Conservation (phyloP, 1,140 invertebrate genomes). For the Luehdorfia chinensis region DNA sequence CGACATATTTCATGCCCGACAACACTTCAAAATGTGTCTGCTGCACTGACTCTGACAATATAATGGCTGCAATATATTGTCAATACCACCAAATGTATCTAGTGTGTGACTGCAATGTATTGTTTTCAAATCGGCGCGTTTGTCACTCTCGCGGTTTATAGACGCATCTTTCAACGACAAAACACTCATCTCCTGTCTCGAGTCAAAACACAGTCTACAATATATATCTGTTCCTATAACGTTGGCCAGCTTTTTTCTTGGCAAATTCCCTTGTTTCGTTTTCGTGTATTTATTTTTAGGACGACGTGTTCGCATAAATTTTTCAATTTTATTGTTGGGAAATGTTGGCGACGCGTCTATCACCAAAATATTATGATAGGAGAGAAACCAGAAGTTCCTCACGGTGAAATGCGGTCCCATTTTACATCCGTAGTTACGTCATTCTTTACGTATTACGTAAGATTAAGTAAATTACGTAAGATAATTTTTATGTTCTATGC, state of each 20-base stretch:
- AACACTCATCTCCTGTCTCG: conserved; percentile 23
- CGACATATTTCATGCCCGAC: no score
- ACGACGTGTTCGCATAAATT: conserved; percentile 19
- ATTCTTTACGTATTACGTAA: no score
- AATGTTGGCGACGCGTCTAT: background rate
- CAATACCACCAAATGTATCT: no score
- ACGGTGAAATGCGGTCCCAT: conserved; percentile 1
- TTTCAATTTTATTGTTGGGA: conserved; percentile 13
- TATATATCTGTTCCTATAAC: conserved; percentile 26
- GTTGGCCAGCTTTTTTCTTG: conserved; percentile 51
- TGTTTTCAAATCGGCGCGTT: conserved; percentile 15
- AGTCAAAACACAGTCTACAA: conserved; percentile 25
- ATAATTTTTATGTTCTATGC: no score
- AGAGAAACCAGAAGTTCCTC: background rate
- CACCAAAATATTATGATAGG: conserved; percentile 1
- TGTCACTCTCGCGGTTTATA: conserved; percentile 27
- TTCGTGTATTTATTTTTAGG: conserved; percentile 39
- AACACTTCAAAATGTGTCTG: no score
- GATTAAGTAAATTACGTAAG: no score
- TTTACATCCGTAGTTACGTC: conserved; percentile 9
- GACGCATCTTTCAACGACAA: conserved; percentile 37
- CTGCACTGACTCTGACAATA: no score
- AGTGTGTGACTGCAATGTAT: conserved; percentile 1
- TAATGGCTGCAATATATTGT: no score
- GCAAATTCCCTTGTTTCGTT: conserved; percentile 49